Evolutionary conservation across 2,797 vertebrate genomes (phyloP), one percentile per base, ranked within the genome.

Genomic region (Platalea minor): DNA sequence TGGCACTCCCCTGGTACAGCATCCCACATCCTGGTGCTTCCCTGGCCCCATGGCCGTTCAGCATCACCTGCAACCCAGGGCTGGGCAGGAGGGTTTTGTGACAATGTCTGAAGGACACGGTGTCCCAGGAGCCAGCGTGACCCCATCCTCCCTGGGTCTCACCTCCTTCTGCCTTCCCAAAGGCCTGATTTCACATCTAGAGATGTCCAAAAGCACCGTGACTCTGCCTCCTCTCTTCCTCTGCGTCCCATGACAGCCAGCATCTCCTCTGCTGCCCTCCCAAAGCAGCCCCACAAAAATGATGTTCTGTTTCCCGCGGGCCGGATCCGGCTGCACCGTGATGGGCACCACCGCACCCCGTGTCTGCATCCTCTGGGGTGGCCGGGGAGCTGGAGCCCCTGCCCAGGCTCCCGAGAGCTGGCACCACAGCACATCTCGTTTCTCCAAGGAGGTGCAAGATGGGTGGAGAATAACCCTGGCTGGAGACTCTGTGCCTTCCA

Each of bases 241-340:
- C 76, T 28, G 17, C 60, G 1, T 9, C 20, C 46, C 33, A 7
- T 12, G 19, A 13, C 48, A 11, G 0, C 4, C 13, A 29, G 39
- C 45, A 14, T 1, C 57, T 20, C 20, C 13, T 33, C 85, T 31
- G 31, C n/a, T 41, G 56, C 77, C n/a, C 33, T 19, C 63, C 67
- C 53, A 35, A 2, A 67, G 57, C 35, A 72, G 10, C 33, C 53
- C 4, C 39, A 14, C 4, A 3, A 3, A 6, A 50, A 13, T 0
- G 43, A 16, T 5, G 31, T 0, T 33, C 46, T 17, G 46, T 20
- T 53, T n/a, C 25, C 46, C 12, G 1, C 37, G 0, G 39, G 35
- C 9, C 2, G 3, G 43, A 9, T 5, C 13, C 1, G 0, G 0
- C 26, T 6, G 7, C 43, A 10, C 0, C 2, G 59, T 0, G 59